phyloP scores from a whole-genome alignment of 2,888 invertebrate genomes.

The Dendrolimus pini region DNA sequence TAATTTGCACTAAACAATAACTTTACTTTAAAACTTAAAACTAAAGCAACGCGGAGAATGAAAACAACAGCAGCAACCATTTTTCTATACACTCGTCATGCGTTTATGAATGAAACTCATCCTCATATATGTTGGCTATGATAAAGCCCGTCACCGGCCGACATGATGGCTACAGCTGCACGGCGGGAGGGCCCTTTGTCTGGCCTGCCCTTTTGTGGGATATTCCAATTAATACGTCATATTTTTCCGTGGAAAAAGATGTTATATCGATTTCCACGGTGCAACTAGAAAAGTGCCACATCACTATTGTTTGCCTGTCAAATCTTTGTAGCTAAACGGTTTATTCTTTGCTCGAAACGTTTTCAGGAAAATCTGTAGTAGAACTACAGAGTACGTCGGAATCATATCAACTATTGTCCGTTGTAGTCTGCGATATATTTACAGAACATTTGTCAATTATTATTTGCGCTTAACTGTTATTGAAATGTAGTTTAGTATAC shows the following conservation, averaged over 20 bases:
- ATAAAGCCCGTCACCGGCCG: slow-evolving; percentile 33
- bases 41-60: not conserved
- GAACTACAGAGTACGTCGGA: too few species aligned
- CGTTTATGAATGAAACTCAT: slow-evolving; percentile 26
- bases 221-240: slow-evolving; percentile 55
- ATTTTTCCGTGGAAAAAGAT: slow-evolving; percentile 28
- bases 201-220: slow-evolving; percentile 41
- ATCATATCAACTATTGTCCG: too few species aligned
- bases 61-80: slow-evolving; percentile 12
- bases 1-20: too few species aligned
- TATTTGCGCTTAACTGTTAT: too few species aligned
- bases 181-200: slow-evolving; percentile 33
- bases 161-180: slow-evolving; percentile 22
- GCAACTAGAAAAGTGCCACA: slow-evolving; percentile 34
- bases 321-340: not conserved
- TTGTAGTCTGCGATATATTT: too few species aligned
- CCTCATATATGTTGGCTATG: slow-evolving; percentile 21
- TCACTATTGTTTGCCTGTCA: slow-evolving; percentile 25
- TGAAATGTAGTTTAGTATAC: too few species aligned
- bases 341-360: too few species aligned
- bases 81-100: slow-evolving; percentile 14
- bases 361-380: too few species aligned
- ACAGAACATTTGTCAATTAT: too few species aligned
- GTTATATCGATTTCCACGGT: slow-evolving; percentile 29
- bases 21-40: too few species aligned